These are phyloP conservation scores for Aspidiotus destructor DNA, from an alignment of 2,888 invertebrate species.

Conservation along the genomic window DNA sequence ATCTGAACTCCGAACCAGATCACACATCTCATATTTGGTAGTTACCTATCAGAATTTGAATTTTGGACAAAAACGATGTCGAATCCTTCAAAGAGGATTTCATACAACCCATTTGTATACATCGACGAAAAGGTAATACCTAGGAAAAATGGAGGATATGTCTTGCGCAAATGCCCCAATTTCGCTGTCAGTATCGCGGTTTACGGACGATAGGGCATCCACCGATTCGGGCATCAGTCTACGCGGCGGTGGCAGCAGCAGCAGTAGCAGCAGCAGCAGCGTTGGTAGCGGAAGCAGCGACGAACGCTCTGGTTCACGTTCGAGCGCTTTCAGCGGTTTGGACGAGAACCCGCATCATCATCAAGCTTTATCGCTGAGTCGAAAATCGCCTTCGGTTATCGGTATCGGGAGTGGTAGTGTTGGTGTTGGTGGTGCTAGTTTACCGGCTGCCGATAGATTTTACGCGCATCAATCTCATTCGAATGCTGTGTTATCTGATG, in stretches of 20 bases:
- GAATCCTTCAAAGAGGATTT: constrained; percentile 28
- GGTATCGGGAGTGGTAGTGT: background rate
- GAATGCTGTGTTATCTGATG: constrained; percentile 25
- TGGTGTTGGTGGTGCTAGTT: background rate
- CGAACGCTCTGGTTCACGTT: constrained; percentile 65
- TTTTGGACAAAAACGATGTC: constrained; percentile 9
- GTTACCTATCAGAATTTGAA: background rate
- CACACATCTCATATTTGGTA: too few species aligned
- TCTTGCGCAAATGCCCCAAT: constrained; percentile 19
- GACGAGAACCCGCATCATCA: constrained; percentile 54
- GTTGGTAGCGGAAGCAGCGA: constrained; percentile 52
- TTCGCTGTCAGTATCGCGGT: constrained; percentile 39
- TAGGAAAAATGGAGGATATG: constrained; percentile 27
- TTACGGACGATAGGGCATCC: constrained; percentile 42
- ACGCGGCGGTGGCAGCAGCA: constrained; percentile 53
- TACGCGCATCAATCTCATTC: constrained; percentile 11
- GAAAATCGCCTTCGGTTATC: constrained; percentile 12
- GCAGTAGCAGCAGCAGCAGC: constrained; percentile 52
- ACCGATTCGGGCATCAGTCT: constrained; percentile 65
- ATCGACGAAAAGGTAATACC: constrained; percentile 22
- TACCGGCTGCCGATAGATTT: background rate
- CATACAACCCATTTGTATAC: constrained; percentile 3
- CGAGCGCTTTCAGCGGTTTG: constrained; percentile 63
- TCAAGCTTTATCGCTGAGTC: constrained; percentile 43
- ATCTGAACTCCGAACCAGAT: too few species aligned